phyloP scores from a whole-genome alignment of 2,113 vertebrate species.

The Pipa parva region DNA sequence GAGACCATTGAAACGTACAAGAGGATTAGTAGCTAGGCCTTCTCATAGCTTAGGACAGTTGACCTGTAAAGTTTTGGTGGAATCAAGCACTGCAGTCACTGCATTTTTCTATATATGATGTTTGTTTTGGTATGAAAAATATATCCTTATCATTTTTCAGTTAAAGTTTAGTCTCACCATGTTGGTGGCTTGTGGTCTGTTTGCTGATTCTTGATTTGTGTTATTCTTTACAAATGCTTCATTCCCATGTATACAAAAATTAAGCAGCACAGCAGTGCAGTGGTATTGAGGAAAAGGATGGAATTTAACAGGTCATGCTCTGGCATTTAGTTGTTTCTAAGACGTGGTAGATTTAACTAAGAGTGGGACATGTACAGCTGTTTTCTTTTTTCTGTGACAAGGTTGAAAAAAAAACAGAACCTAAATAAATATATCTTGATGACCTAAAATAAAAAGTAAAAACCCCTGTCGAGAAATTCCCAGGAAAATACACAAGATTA shows the following conservation, averaged over 20 bases:
- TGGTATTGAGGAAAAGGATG: conserved; percentile 27
- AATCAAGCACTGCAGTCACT: no score
- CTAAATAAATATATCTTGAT: background rate
- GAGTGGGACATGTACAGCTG: conserved; percentile 42
- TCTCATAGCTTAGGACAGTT: no score
- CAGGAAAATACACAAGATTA: no score
- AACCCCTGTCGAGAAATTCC: conserved; percentile 4
- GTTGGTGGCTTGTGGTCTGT: conserved; percentile 37
- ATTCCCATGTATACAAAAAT: conserved; percentile 27
- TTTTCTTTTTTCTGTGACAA: conserved; percentile 43
- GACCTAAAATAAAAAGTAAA: conserved; percentile 6
- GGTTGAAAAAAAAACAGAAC: background rate
- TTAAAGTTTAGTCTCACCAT: conserved; percentile 36
- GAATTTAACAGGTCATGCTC: conserved; percentile 42
- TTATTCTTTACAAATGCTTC: conserved; percentile 7
- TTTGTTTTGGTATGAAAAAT: no score
- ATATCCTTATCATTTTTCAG: conserved; percentile 26
- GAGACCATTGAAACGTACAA: no score
- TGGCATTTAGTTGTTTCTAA: conserved; percentile 40
- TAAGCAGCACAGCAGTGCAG: conserved; percentile 7
- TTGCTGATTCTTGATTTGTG: background rate
- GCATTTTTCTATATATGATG: no score
- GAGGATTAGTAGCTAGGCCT: no score
- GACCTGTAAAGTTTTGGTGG: no score
- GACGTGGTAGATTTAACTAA: conserved; percentile 4